phyloP scores from a whole-genome alignment of 2,797 vertebrate genomes.

The Melanotaenia maccullochi region DNA sequence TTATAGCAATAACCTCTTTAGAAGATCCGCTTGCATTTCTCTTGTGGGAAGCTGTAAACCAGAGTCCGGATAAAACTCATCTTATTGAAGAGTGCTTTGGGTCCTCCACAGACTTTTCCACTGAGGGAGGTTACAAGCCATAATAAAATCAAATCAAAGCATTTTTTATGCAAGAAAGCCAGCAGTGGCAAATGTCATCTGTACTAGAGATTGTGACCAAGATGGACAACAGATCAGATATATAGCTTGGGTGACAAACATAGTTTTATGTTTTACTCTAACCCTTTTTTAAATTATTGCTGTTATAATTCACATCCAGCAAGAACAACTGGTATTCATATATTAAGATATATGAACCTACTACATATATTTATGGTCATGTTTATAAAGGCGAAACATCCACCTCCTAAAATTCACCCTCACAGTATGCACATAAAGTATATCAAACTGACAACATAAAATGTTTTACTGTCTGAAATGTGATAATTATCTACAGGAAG shows the following conservation, averaged over 20 bases:
- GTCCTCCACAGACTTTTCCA: slow-evolving; percentile 22
- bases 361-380: neutral
- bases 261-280: neutral
- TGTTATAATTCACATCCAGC: neutral
- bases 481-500: slow-evolving; percentile 61
- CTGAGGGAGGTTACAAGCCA: slow-evolving; percentile 17
- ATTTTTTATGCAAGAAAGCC: slow-evolving; percentile 15
- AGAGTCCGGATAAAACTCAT: slow-evolving; percentile 48
- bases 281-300: neutral
- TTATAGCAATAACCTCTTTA: slow-evolving; percentile 49
- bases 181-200: neutral
- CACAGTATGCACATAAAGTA: neutral
- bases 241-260: neutral
- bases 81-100: slow-evolving; percentile 33
- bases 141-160: slow-evolving; percentile 34
- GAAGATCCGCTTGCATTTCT: slow-evolving; percentile 41
- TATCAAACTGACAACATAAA: slow-evolving; percentile 19
- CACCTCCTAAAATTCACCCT: slow-evolving; percentile 5
- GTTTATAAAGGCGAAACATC: neutral
- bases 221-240: neutral
- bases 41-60: slow-evolving; percentile 57
- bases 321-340: neutral
- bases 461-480: slow-evolving; percentile 46
- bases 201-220: neutral
- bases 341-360: neutral